Evolutionary conservation across 2,113 vertebrate genomes (phyloP).

Genomic region (Hippopotamus amphibius): DNA sequence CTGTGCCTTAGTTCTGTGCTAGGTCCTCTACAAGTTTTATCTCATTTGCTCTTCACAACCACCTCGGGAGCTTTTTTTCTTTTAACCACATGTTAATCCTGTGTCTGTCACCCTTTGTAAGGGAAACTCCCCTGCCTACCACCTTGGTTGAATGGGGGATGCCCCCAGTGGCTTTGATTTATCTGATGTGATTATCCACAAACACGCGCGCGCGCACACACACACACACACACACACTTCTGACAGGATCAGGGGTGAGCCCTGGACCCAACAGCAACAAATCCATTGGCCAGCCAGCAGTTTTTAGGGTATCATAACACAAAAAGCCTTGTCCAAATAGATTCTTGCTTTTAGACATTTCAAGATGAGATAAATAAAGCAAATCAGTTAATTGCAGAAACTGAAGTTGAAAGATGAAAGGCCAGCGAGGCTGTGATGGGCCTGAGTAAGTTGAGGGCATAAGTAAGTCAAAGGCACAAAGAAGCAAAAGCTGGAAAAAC

Average conservation of each 20-base stretch:
- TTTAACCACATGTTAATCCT: background rate
- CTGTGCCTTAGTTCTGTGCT: background rate
- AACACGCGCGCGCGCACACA: background rate
- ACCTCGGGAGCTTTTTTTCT: background rate
- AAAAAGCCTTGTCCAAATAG: background rate
- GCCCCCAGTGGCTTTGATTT: background rate
- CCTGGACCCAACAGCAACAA: background rate
- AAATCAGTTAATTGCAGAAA: background rate
- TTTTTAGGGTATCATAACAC: background rate
- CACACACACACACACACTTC: background rate
- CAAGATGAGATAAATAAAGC: background rate
- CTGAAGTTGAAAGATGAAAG: background rate
- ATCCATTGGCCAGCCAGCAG: background rate
- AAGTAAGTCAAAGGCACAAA: background rate
- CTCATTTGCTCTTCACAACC: background rate
- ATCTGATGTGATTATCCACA: background rate
- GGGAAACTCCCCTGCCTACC: background rate
- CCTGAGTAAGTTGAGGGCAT: background rate
- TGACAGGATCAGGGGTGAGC: background rate
- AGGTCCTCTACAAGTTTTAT: background rate
- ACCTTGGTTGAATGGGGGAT: background rate
- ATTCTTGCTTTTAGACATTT: constrained; percentile 26
- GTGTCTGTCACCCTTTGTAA: background rate
- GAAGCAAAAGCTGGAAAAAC: background rate
- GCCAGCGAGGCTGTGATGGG: background rate